Evolutionary conservation across 2,888 invertebrate species (phyloP).

Genomic region (Agonum fuliginosum): DNA sequence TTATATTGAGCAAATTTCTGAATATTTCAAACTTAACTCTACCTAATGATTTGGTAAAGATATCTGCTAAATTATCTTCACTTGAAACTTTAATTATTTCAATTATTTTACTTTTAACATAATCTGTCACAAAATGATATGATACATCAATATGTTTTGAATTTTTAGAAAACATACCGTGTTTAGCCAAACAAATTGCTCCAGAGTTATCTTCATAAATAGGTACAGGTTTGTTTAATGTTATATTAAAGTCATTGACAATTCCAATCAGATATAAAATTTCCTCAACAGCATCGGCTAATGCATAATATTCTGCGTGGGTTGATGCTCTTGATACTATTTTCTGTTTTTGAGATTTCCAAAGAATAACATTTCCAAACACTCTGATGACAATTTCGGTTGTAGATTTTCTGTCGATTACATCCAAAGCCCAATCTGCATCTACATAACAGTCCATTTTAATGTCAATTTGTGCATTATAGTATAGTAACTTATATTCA

Average conservation of each 20-base stretch:
- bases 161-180: conserved; percentile 26
- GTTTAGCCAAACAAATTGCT: conserved; percentile 44
- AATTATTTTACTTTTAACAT: conserved; percentile 5
- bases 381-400: too few species aligned
- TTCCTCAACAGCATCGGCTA: conserved; percentile 50
- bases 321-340: conserved; percentile 58
- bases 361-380: too few species aligned
- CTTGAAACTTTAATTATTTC: conserved; percentile 6
- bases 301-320: conserved; percentile 58
- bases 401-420: conserved; percentile 37
- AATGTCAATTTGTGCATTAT: neutral
- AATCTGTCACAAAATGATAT: conserved; percentile 27
- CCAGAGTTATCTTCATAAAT: conserved; percentile 56
- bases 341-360: too few species aligned
- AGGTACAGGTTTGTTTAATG: conserved; percentile 15
- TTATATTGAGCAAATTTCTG: too few species aligned
- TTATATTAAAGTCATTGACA: conserved; percentile 19
- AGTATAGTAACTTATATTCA: conserved; percentile 62
- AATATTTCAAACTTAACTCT: conserved; percentile 39
- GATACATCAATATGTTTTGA: conserved; percentile 31
- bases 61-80: conserved; percentile 30
- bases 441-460: neutral
- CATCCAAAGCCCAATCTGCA: neutral
- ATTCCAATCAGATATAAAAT: conserved; percentile 35
- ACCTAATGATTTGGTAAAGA: conserved; percentile 44